These are phyloP conservation scores for Urocitellus parryii DNA, from an alignment of 2,113 vertebrate species.

Conservation along the genomic window DNA sequence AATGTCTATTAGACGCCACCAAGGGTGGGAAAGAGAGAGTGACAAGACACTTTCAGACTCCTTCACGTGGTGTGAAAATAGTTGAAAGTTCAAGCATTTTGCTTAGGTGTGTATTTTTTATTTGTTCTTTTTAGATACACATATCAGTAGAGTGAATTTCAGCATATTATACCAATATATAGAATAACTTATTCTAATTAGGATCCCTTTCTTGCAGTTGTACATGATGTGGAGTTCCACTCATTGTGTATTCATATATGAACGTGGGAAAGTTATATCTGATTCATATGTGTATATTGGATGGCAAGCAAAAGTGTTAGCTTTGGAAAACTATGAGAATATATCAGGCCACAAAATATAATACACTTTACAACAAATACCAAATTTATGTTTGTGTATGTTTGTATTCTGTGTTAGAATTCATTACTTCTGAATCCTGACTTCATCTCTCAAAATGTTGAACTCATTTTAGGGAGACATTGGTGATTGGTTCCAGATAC, in stretches of 20 bases:
- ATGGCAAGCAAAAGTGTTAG: background rate
- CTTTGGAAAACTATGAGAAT: background rate
- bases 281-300: background rate
- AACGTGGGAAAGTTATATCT: no score
- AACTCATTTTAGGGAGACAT: background rate
- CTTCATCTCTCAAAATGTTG: background rate
- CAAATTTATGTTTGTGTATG: background rate
- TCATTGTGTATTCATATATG: no score
- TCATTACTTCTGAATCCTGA: background rate
- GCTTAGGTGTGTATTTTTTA: background rate
- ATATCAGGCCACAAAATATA: background rate
- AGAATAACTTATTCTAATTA: no score
- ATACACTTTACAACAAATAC: background rate
- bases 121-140: no score
- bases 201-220: no score
- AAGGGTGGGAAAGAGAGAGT: fast-evolving
- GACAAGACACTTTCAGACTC: background rate
- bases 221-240: no score
- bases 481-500: background rate
- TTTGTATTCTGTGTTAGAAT: background rate
- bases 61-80: background rate
- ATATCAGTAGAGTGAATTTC: no score
- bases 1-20: background rate
- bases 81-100: background rate
- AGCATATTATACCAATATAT: no score